A percentile compares a stretch with the other conserved stretches of the same genome.
phyloP scores from a whole-genome alignment of 92 coral and sea anemone genomes.

The Bergia sp. region DNA sequence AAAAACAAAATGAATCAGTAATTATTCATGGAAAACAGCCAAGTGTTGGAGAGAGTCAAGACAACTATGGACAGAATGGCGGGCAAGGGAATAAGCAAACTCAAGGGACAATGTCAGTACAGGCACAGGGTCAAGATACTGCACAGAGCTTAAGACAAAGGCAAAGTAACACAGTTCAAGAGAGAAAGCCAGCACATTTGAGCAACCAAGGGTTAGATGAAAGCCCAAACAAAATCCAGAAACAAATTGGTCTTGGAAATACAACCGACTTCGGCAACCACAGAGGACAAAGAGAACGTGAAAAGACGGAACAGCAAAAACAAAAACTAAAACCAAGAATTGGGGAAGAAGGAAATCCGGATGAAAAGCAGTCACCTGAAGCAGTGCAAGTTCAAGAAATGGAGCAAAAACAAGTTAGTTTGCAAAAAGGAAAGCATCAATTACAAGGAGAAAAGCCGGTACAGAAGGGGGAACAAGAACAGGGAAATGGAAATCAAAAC shows the following conservation, averaged over 20 bases:
- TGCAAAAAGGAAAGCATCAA: background rate
- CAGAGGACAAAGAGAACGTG: background rate
- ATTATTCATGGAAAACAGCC: background rate
- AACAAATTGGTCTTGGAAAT: constrained; percentile 9
- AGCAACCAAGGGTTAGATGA: background rate
- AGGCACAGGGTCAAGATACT: background rate
- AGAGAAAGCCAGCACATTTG: background rate
- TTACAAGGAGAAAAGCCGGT: background rate
- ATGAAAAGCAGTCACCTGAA: background rate
- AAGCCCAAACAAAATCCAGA: background rate
- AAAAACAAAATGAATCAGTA: background rate
- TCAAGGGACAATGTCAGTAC: background rate
- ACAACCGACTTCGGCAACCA: background rate
- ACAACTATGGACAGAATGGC: background rate
- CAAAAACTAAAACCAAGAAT: background rate
- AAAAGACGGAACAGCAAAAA: background rate
- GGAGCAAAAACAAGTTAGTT: background rate
- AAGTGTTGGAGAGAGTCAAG: background rate
- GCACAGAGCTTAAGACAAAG: background rate
- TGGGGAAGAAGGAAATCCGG: background rate
- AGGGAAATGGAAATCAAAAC: background rate
- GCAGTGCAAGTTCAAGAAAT: background rate
- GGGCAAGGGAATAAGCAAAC: background rate
- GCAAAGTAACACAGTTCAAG: background rate
- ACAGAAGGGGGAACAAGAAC: background rate